Base-by-base conservation (phyloP, 1,140 invertebrate genomes). In the Polypedilum pembai region DNA sequence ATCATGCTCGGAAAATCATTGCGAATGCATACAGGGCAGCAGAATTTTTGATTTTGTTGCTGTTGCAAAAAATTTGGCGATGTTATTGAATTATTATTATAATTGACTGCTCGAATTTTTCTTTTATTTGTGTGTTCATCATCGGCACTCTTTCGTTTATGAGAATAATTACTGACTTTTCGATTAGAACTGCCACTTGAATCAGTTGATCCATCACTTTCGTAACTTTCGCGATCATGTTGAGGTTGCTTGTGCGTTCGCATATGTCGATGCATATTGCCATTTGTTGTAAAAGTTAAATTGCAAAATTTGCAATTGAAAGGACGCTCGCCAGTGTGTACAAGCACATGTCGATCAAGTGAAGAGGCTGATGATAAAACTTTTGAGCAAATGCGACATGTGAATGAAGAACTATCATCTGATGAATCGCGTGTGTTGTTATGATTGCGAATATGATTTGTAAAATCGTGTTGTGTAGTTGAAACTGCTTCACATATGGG, bases 201-300 rank as follows among this genome's bases (percentile, higher is more conserved):
- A 73, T 82, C 81, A 33, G 81, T 80, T 66, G 81, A 81, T 75
- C 81, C 74, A 74, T 82, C 81, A 74, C 81, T 82, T 74, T 82
- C 81, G 69, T 81, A 81, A 77, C 79, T 82, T 75, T 81, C 78
- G 21, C 79, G 73, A 15, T 80, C 78, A 0, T 82, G 77, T 78
- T 84, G 77, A 80, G 84, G 83, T 75, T 82, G 82, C 76, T 84
- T 84, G 81, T 92, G 90, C 0, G 90, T 92, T 74, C 91, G 85
- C 83, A 92, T 88, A 79, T 95, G 93, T 24, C 92, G 84, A 79
- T 93, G 92, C 91, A 95, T 93, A 80, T 93, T 94, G 15, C 92
- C 92, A 80, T 94, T 94, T 3, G 92, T 94, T 40, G 91, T 94
- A 82, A 95, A 96, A 3, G 91, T 88, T 81, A 92, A 88, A 20